Evolutionary conservation across 2,113 vertebrate genomes (phyloP), one percentile per base, ranked within the genome.

Genomic region (Haliaeetus leucogaster): DNA sequence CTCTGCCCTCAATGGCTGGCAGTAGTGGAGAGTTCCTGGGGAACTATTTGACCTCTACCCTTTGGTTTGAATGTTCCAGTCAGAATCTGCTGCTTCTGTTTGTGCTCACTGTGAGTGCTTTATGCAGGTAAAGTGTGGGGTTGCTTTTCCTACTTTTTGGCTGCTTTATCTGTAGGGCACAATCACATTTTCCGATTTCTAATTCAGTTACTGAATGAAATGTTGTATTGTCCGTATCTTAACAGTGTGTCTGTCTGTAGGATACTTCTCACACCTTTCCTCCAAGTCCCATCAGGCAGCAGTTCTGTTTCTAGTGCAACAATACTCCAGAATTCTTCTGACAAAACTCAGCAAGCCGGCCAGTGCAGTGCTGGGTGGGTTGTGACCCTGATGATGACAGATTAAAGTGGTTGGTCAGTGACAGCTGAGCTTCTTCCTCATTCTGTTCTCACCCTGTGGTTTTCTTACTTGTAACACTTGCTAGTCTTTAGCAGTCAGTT

Each of bases 61-160:
- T 95, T 96, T 95, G 95, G 65, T 97, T 95, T 95, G 94, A 97
- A 93, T 95, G 96, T 93, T 96, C 94, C 95, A 97, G 95, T 96
- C 95, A 96, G 96, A 96, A 95, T 95, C 96, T 91, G 93, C 95
- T 94, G 96, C 96, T 97, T 97, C 96, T 97, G 82, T 97, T 95
- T 97, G 95, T 97, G 95, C 95, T 96, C 95, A 90, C 94, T 97
- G 93, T 96, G 96, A 96, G 95, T 96, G 97, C 96, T 97, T 94
- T 95, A 92, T 90, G 95, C 96, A 97, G 96, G 95, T 96, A 96
- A 95, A 95, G 97, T 96, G 92, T 97, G 96, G 96, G 83, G 89
- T 96, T 97, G 96, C 92, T 95, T 96, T 95, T 97, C 95, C 86
- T 97, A 92, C 89, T 94, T 93, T 91, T 76, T 91, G 77, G 72